Evolutionary conservation across 1,140 invertebrate species (phyloP).

Genomic region (Tribolium castaneum): DNA sequence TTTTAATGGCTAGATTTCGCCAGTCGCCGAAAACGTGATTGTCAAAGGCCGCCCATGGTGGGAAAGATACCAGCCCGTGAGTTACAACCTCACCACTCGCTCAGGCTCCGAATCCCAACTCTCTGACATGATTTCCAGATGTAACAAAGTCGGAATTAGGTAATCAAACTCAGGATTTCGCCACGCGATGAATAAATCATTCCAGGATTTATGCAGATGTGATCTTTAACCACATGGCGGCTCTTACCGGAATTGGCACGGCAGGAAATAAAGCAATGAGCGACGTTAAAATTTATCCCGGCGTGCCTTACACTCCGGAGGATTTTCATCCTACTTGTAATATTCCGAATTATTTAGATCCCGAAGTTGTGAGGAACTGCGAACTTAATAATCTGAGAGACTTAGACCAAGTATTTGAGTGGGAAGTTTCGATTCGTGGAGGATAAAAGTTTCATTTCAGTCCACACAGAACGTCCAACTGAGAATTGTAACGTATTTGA

Average conservation of each 20-base stretch:
- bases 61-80: conserved; percentile 91
- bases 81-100: conserved; percentile 81
- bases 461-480: background rate
- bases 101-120: conserved; percentile 81
- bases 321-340: conserved; percentile 72
- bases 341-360: conserved; percentile 65
- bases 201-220: conserved; percentile 85
- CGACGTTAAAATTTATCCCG: conserved; percentile 67
- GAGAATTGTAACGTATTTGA: conserved; percentile 77
- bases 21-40: conserved; percentile 70
- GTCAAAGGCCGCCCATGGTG: conserved; percentile 75
- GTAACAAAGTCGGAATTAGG: conserved; percentile 58
- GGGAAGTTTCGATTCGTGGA: conserved; percentile 68
- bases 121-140: conserved; percentile 71
- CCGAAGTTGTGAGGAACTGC: conserved; percentile 76
- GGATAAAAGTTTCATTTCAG: background rate
- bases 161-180: conserved; percentile 25
- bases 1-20: conserved; percentile 67
- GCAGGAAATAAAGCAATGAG: conserved; percentile 70
- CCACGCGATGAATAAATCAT: conserved; percentile 4
- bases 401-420: conserved; percentile 69
- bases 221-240: conserved; percentile 91
- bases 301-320: conserved; percentile 67
- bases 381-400: conserved; percentile 78
- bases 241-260: conserved; percentile 71